Percentiles rank a stretch among this genome's conserved stretches.
phyloP scores from a whole-genome alignment of 2,113 vertebrate species.

The Heterochromis multidens region DNA sequence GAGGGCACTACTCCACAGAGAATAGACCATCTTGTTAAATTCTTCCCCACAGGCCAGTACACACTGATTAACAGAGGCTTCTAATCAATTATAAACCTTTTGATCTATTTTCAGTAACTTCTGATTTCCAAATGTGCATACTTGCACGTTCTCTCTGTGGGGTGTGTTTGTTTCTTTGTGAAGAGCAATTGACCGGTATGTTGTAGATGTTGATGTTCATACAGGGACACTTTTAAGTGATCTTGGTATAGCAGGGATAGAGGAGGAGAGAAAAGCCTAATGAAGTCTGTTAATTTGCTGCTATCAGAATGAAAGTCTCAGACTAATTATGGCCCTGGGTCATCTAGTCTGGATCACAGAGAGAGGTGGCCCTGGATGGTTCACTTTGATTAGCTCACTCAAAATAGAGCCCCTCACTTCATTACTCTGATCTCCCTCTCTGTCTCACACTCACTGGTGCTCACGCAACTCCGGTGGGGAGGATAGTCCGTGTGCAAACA shows the following conservation, averaged over 20 bases:
- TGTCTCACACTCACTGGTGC: conserved; percentile 18
- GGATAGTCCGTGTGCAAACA: conserved; percentile 21
- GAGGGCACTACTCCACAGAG: conserved; percentile 72
- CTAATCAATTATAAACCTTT: conserved; percentile 40
- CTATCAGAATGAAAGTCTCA: conserved; percentile 68
- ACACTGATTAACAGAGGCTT: conserved; percentile 41
- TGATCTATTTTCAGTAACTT: conserved; percentile 14
- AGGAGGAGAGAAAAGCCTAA: conserved; percentile 39
- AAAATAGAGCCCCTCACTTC: conserved; percentile 57
- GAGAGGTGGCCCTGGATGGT: conserved; percentile 65
- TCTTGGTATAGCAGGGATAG: conserved; percentile 9
- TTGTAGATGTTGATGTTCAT: not conserved
- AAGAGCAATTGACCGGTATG: not conserved
- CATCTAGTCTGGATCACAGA: conserved; percentile 65
- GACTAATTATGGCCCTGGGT: conserved; percentile 73
- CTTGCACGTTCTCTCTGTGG: not conserved
- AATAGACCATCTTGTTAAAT: conserved; percentile 27
- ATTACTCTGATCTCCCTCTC: conserved; percentile 56
- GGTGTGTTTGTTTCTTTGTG: not conserved
- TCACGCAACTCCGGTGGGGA: not conserved
- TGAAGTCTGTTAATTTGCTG: conserved; percentile 72
- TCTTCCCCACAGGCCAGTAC: conserved; percentile 7
- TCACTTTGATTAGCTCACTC: conserved; percentile 69
- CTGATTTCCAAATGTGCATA: not conserved
- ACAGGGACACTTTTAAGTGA: conserved; percentile 22